These are phyloP conservation scores for Phocoena sinus DNA, from an alignment of 2,113 vertebrate genomes.

Conservation along the genomic window DNA sequence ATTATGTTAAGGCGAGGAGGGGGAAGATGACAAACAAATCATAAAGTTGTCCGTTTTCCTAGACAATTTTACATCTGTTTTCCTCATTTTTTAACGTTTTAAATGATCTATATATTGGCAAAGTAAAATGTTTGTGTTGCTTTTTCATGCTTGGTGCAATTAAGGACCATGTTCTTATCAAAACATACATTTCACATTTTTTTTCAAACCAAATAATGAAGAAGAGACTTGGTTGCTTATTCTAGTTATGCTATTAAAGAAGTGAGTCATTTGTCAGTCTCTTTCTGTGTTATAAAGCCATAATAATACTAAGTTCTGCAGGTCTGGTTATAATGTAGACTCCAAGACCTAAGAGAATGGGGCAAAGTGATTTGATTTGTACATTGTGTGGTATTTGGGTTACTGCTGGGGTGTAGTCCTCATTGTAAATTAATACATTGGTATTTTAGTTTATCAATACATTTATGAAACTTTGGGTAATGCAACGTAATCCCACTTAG, in stretches of 20 bases:
- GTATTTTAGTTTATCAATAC: not conserved
- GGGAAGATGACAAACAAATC: constrained; percentile 59
- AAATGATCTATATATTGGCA: constrained; percentile 30
- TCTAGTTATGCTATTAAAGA: not conserved
- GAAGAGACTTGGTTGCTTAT: not conserved
- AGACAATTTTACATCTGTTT: constrained; percentile 54
- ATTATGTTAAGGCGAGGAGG: not conserved
- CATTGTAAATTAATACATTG: not conserved
- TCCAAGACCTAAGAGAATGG: not conserved
- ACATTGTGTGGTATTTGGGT: not conserved
- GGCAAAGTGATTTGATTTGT: not conserved
- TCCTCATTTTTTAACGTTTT: constrained; percentile 21
- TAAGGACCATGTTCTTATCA: constrained; percentile 1
- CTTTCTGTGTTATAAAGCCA: not conserved
- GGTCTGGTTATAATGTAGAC: not conserved
- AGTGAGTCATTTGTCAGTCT: not conserved
- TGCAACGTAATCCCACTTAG: not conserved
- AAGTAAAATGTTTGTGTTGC: constrained; percentile 41
- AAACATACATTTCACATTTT: not conserved
- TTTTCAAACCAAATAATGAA: not conserved
- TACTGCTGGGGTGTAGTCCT: not conserved
- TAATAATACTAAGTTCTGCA: not conserved
- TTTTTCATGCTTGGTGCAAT: not conserved
- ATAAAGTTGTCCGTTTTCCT: constrained; percentile 53
- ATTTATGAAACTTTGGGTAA: not conserved